Evolutionary conservation across 2,888 invertebrate species (phyloP), one percentile per base, ranked within the genome.

Genomic region (Agrotis segetum): DNA sequence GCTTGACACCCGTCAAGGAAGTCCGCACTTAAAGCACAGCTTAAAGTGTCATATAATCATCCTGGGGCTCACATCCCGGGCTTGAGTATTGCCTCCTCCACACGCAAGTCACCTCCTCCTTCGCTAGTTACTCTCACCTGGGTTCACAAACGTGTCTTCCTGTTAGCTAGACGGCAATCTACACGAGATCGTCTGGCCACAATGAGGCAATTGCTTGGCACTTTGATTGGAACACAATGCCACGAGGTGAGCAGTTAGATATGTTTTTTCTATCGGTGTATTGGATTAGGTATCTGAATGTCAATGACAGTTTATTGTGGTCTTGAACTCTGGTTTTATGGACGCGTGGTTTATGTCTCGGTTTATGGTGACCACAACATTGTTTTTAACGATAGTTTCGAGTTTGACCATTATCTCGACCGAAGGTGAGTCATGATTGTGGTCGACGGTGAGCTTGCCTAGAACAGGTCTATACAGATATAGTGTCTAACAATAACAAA

Each of bases 161-260:
- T 67, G 70, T 61, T 56, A 17, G 60, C 59, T 17, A 29, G 67
- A 67, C 53, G 50, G 69, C 52, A 34, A 67, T 81, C 65, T 78
- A 70, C 64, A 64, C 58, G 55, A 66, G 56, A 56, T 66, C 19
- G 52, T 66, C 67, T 64, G 65, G 11, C 68, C 47, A 79, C 84
- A 83, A 83, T 81, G 61, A 69, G 17, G 49, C 67, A 81, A 83
- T 83, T 83, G 75, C 50, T n/a, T 59, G 49, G 34, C 60, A 59
- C 50, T 71, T 58, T 81, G 82, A 83, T 83, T 72, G 69, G 67
- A 2, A 58, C 58, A 83, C 83, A 83, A 83, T 83, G 72, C 60
- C 61, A 13, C 61, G 71, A 77, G 81, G 82, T 83, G 70, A 65
- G 62, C 19, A 13, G 77, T 52, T 61, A 44, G 50, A 17, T 19